Conservation (phyloP, 2,888 invertebrate genomes). For the Trachelus iudaicus region DNA sequence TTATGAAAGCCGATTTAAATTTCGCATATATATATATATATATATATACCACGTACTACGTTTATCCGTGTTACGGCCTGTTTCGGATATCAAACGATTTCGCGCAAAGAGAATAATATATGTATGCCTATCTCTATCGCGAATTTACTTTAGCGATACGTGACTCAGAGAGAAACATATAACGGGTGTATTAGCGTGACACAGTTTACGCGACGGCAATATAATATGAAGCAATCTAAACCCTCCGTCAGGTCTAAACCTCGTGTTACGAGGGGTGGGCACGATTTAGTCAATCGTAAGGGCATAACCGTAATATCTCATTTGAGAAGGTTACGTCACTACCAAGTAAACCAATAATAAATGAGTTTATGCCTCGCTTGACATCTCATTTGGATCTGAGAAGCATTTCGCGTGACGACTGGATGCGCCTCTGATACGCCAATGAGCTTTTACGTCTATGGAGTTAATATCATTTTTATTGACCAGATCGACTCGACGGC, state of each 20-base stretch:
- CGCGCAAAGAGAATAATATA: background rate
- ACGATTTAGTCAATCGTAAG: conserved; percentile 50
- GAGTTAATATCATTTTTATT: background rate
- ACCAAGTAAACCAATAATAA: conserved; percentile 42
- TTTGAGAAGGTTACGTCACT: conserved; percentile 12
- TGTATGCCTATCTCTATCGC: background rate
- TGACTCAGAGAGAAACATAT: background rate
- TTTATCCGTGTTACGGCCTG: background rate
- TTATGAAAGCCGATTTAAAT: background rate
- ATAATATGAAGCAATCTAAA: conserved; percentile 48
- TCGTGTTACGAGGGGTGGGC: conserved; percentile 44
- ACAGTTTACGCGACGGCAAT: conserved; percentile 42
- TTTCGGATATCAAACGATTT: background rate
- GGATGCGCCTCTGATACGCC: background rate
- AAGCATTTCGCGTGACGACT: background rate
- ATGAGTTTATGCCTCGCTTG: conserved; percentile 38
- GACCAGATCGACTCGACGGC: background rate
- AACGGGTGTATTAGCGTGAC: conserved; percentile 19
- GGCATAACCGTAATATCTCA: conserved; percentile 43
- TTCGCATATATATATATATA: background rate
- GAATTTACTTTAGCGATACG: background rate
- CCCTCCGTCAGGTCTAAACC: conserved; percentile 37
- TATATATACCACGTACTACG: background rate
- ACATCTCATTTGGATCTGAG: conserved; percentile 14
- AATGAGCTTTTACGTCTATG: background rate